Base-by-base conservation (phyloP, 35 echinoderm and acorn worm species). In the Heliocidaris tuberculata region DNA sequence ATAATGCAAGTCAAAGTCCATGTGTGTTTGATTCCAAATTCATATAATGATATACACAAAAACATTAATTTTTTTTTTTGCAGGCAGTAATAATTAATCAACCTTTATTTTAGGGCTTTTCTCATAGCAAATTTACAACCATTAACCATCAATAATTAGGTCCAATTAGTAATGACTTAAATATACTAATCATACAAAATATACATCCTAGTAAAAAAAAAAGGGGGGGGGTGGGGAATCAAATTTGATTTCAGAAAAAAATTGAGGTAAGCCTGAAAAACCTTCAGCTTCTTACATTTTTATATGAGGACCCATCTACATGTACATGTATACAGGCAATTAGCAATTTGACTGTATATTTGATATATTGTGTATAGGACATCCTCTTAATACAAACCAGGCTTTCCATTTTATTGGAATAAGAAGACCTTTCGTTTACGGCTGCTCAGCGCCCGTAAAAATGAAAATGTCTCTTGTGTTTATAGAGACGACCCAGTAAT, bases 381-480 rank as follows among this genome's bases (percentile, higher is more conserved):
- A n/a, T 78, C 27, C 5, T 78, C 8, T 24, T 27, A 78, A 78
- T 29, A n/a, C 65, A 78, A 78, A 78, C 27, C 65, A 78, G 7
- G 17, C 15, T 19, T 60, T 60, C 19, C 19, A 60, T 60, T 60
- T 60, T 19, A 12, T 8, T 8, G 65, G 6, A 24, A 78, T 27
- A 78, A 24, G 27, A 78, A n/a, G 19, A 27, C 65, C 65, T 78
- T 27, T 78, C 21, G 65, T 78, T 78, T 78, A 78, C 21, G 3
- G 27, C 65, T 19, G 65, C 65, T 78, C 65, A 78, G 65, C 65
- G 21, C 65, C 27, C 65, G 65, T 78, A 19, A 78, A 78, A 78
- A 78, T 78, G 65, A 19, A 78, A 78, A 78, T 78, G 65, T 78
- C 65, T n/a, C 65, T 78, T 78, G 65, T 78, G 65, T 78, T 78